These are phyloP conservation scores for Chrysomela aeneicollis DNA, from an alignment of 2,888 invertebrate genomes.

Conservation along the genomic window DNA sequence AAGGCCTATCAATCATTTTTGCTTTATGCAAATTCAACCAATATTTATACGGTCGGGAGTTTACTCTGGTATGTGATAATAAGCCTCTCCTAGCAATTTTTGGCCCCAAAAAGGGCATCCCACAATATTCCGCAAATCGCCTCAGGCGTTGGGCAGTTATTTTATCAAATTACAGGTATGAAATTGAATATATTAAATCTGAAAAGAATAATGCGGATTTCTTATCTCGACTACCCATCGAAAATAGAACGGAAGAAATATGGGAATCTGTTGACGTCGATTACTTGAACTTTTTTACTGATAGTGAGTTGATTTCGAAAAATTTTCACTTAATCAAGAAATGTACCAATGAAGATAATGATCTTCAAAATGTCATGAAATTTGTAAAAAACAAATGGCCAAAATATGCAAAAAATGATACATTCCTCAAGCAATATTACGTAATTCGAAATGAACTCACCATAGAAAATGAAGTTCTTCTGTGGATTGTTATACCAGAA, in stretches of 20 bases:
- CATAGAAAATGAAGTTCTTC: conserved; percentile 9
- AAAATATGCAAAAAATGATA: conserved; percentile 4
- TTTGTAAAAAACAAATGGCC: neutral
- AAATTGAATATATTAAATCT: conserved; percentile 4
- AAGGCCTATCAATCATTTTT: no score
- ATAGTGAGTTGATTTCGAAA: no score
- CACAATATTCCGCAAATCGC: neutral
- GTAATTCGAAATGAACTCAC: no score
- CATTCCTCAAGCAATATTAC: neutral
- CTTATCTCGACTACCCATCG: neutral
- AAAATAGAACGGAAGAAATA: neutral
- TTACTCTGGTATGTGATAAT: no score
- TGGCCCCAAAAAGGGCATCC: no score
- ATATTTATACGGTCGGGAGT: no score
- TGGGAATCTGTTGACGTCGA: conserved; percentile 5
- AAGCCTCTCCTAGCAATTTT: no score
- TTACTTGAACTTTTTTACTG: neutral
- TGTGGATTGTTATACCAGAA: neutral
- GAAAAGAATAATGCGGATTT: neutral
- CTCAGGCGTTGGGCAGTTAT: conserved; percentile 1
- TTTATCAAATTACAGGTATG: conserved; percentile 2
- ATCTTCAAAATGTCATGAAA: neutral
- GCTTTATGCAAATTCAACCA: no score
- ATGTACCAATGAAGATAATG: neutral
- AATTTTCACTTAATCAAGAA: no score